These are phyloP conservation scores for Lucinisca nassula DNA, from an alignment of 2,888 invertebrate genomes.

Conservation along the genomic window DNA sequence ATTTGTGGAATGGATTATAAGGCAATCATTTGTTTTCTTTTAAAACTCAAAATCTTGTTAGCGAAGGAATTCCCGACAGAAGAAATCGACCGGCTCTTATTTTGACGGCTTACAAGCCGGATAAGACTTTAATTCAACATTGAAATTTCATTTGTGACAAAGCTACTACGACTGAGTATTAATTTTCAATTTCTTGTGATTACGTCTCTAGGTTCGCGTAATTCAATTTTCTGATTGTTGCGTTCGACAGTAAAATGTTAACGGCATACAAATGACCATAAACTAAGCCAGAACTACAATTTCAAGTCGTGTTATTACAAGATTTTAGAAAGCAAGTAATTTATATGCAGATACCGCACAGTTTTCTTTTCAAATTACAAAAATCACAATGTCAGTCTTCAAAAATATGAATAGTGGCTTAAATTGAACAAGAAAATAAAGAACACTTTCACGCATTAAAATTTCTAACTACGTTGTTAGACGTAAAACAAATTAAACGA, in stretches of 20 bases:
- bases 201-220: not conserved
- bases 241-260: not conserved
- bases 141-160: not conserved
- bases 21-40: too few species aligned
- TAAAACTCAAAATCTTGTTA: too few species aligned
- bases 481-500: too few species aligned
- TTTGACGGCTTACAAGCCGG: not conserved
- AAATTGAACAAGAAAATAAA: not conserved
- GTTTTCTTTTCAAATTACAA: not conserved
- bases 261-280: not conserved
- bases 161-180: not conserved
- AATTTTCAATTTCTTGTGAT: not conserved
- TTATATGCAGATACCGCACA: too few species aligned
- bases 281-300: not conserved
- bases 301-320: not conserved
- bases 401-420: not conserved
- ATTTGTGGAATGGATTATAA: too few species aligned
- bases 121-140: not conserved
- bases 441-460: too few species aligned
- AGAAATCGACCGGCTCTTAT: not conserved
- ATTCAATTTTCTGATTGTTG: not conserved
- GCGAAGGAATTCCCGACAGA: too few species aligned
- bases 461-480: too few species aligned
- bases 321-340: too few species aligned
- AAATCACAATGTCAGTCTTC: not conserved